Conservation (phyloP, 2,888 invertebrate genomes). For the Gonocerus acuteangulatus region DNA sequence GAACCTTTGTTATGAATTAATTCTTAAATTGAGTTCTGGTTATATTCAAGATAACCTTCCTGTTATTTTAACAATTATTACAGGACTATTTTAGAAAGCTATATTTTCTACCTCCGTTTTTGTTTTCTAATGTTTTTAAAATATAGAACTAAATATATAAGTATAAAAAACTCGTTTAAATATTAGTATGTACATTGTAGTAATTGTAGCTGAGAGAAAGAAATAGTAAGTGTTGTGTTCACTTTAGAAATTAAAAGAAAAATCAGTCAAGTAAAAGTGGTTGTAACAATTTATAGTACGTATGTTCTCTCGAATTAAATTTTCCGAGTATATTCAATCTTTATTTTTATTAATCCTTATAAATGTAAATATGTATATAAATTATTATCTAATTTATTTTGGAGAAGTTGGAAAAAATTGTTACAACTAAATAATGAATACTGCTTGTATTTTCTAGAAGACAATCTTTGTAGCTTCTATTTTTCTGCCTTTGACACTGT, state of each 20-base stretch:
- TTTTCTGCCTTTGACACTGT: slow-evolving; percentile 34
- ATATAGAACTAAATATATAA: no score
- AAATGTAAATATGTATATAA: neutral
- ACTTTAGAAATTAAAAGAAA: no score
- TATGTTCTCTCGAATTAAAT: neutral
- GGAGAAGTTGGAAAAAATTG: slow-evolving; percentile 9
- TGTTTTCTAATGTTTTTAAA: no score
- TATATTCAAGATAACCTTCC: no score
- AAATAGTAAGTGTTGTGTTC: neutral
- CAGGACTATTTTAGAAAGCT: no score
- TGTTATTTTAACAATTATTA: no score
- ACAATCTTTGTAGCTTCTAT: slow-evolving; percentile 35
- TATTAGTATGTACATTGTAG: no score
- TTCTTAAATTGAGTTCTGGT: no score
- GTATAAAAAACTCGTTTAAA: no score
- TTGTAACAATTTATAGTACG: neutral
- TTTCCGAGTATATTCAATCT: neutral
- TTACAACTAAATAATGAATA: slow-evolving; percentile 17
- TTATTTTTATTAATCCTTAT: neutral
- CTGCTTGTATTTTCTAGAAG: slow-evolving; percentile 30
- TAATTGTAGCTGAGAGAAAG: neutral
- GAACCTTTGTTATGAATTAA: no score
- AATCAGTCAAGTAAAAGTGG: neutral
- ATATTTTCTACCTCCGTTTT: no score
- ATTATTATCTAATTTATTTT: neutral